A percentile compares a stretch with the other conserved stretches of the same genome.
Evolutionary conservation across 2,797 vertebrate species (phyloP).

Genomic region (Myotis myotis): DNA sequence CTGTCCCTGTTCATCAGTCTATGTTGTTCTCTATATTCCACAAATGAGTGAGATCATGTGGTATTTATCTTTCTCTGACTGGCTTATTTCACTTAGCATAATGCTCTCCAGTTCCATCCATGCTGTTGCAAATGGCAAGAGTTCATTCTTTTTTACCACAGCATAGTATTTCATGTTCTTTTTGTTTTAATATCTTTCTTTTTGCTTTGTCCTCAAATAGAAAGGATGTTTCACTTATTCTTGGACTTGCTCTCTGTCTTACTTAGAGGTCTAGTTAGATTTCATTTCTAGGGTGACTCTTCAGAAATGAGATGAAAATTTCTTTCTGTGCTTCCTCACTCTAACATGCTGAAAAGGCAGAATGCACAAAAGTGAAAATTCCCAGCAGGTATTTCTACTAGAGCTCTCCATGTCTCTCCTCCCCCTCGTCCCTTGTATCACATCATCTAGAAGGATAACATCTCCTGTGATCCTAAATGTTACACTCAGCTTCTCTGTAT

Average conservation of each 20-base stretch:
- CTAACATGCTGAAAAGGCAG: not conserved
- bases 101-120: no score
- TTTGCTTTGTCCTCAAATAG: not conserved
- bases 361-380: not conserved
- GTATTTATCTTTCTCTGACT: no score
- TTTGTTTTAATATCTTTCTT: not conserved
- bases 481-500: not conserved
- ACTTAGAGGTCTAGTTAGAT: not conserved
- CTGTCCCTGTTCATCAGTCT: no score
- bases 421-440: accelerated
- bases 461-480: not conserved
- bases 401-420: not conserved
- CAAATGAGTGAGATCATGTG: no score
- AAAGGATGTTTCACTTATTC: not conserved
- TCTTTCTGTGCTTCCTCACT: not conserved
- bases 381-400: not conserved
- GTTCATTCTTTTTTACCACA: no score
- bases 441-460: not conserved
- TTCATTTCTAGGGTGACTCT: not conserved
- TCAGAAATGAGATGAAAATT: not conserved
- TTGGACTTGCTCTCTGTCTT: not conserved
- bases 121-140: no score
- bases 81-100: no score
- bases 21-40: no score
- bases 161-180: not conserved